Conservation (phyloP, 2,797 vertebrate genomes). For the Gambusia yucatana region DNA sequence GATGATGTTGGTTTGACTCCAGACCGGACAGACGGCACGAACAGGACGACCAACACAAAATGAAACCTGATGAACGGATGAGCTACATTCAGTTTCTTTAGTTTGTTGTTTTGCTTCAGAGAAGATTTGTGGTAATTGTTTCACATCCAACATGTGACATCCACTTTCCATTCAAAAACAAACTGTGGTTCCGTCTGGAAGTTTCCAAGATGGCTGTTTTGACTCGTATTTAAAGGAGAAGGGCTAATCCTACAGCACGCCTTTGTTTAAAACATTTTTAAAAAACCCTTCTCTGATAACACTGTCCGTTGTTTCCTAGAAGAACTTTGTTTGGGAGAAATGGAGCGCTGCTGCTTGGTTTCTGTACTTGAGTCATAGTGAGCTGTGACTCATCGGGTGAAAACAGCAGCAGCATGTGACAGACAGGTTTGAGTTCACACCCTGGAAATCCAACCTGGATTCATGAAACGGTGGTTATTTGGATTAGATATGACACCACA, state of each 20-base stretch:
- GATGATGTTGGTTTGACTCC: neutral
- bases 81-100: neutral
- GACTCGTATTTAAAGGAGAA: neutral
- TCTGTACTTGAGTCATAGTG: neutral
- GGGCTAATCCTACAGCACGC: neutral
- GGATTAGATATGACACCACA: conserved; percentile 40
- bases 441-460: neutral
- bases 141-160: neutral
- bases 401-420: neutral
- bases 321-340: neutral
- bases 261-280: neutral
- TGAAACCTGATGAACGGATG: neutral
- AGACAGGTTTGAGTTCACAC: neutral
- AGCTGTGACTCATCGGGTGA: neutral
- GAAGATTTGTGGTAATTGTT: neutral
- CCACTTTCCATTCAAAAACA: neutral
- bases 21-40: neutral
- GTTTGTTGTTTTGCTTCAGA: neutral
- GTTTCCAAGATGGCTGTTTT: neutral
- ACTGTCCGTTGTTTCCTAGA: neutral
- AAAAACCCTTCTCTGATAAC: too few relatives aligned
- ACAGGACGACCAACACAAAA: neutral
- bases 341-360: neutral
- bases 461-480: neutral
- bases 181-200: neutral